phyloP scores from a whole-genome alignment of 2,113 vertebrate genomes.

The Cebidichthys violaceus region DNA sequence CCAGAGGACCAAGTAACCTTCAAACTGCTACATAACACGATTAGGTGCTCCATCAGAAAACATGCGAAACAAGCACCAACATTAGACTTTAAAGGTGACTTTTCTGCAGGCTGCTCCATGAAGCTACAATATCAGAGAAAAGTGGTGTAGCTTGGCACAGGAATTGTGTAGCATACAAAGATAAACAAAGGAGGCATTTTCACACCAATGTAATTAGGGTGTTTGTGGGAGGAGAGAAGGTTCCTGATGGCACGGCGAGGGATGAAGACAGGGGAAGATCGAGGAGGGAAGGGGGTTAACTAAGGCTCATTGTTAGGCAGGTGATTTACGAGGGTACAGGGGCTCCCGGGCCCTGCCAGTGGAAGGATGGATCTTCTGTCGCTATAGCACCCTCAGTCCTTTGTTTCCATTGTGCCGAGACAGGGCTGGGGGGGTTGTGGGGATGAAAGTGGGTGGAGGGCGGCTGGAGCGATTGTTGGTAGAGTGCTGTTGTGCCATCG shows the following conservation, averaged over 20 bases:
- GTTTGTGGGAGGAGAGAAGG: constrained; percentile 65
- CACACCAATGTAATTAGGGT: constrained; percentile 75
- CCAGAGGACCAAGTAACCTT: constrained; percentile 2
- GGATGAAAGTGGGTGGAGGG: constrained; percentile 65
- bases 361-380: constrained; percentile 71
- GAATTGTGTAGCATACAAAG: constrained; percentile 51
- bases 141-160: constrained; percentile 34
- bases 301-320: constrained; percentile 82
- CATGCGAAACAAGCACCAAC: constrained; percentile 14
- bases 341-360: constrained; percentile 64
- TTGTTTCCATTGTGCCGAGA: constrained; percentile 78
- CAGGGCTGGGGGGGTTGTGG: constrained; percentile 45
- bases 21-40: constrained; percentile 4
- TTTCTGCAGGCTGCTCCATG: constrained; percentile 35
- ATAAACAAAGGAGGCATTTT: constrained; percentile 74
- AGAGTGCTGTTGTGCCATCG: constrained; percentile 63
- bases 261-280: constrained; percentile 42
- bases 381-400: constrained; percentile 75
- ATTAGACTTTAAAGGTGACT: constrained; percentile 30
- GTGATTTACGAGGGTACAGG: constrained; percentile 81
- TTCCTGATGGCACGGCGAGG: constrained; percentile 61
- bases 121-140: constrained; percentile 25
- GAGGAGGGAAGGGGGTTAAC: constrained; percentile 55
- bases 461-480: constrained; percentile 52
- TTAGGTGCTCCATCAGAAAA: constrained; percentile 19